Percentiles rank a stretch among this genome's conserved stretches.
phyloP scores from a whole-genome alignment of 2,888 invertebrate genomes.

The Archips xylosteana region DNA sequence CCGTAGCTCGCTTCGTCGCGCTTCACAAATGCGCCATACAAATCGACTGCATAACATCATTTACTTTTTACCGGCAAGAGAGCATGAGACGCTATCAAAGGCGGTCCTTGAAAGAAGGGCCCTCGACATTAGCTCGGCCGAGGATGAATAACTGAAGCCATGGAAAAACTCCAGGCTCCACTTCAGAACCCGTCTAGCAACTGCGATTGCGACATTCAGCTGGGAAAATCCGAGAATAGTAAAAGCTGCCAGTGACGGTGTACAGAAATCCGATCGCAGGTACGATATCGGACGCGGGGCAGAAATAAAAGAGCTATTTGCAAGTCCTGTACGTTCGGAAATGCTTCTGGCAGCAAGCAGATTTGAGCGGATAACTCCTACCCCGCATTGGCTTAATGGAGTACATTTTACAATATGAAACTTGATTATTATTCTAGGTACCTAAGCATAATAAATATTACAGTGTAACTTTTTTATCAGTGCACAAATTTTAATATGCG shows the following conservation, averaged over 20 bases:
- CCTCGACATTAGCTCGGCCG: slow-evolving; percentile 43
- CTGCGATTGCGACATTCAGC: slow-evolving; percentile 33
- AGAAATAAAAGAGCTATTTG: slow-evolving; percentile 47
- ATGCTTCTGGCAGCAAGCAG: slow-evolving; percentile 27
- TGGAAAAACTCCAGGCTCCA: slow-evolving; percentile 32
- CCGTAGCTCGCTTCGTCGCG: slow-evolving; percentile 18
- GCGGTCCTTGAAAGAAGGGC: slow-evolving; percentile 40
- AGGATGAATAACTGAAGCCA: slow-evolving; percentile 43
- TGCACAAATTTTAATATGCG: too few species aligned
- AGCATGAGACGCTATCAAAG: slow-evolving; percentile 42
- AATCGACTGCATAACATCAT: slow-evolving; percentile 36
- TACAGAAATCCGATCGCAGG: slow-evolving; percentile 58
- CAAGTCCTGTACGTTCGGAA: slow-evolving; percentile 43
- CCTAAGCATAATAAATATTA: neutral
- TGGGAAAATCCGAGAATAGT: slow-evolving; percentile 53
- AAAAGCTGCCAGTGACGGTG: slow-evolving; percentile 51
- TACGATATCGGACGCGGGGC: slow-evolving; percentile 45
- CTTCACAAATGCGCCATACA: slow-evolving; percentile 33
- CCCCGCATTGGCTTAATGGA: slow-evolving; percentile 10
- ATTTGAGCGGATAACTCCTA: slow-evolving; percentile 24
- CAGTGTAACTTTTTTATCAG: too few species aligned
- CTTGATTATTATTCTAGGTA: neutral
- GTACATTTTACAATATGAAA: neutral
- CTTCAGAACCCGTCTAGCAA: slow-evolving; percentile 22
- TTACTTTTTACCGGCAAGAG: slow-evolving; percentile 41